phyloP scores from a whole-genome alignment of 1,140 invertebrate genomes.

The Trichoplusia ni region DNA sequence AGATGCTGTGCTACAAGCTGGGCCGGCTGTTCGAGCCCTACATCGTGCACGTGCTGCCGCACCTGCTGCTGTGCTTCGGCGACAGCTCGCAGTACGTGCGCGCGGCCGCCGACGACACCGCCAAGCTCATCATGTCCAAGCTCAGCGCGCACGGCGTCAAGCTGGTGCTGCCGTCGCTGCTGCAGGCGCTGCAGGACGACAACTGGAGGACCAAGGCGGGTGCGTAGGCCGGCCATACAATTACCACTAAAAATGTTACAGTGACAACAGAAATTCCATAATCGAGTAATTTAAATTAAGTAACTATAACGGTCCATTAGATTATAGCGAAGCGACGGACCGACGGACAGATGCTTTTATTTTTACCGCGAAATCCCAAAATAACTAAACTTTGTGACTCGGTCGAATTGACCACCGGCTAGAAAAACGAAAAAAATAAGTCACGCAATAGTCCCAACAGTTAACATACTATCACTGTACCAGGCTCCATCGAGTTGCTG shows the following conservation, averaged over 20 bases:
- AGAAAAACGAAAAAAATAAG: too few species aligned
- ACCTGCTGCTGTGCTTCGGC: conserved; percentile 97
- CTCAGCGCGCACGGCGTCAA: conserved; percentile 98
- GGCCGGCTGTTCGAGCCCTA: conserved; percentile 99
- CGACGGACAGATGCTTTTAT: too few species aligned
- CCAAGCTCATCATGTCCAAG: conserved; percentile 98
- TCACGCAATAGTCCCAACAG: too few species aligned
- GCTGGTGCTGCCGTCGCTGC: conserved; percentile 94
- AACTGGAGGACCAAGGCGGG: conserved; percentile 99
- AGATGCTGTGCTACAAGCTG: conserved; percentile 97
- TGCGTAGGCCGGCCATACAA: conserved; percentile 71
- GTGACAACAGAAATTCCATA: background rate
- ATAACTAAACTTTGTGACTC: too few species aligned
- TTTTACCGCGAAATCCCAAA: too few species aligned
- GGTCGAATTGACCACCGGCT: too few species aligned
- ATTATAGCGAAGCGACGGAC: too few species aligned
- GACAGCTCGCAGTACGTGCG: conserved; percentile 95
- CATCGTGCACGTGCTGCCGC: conserved; percentile 97
- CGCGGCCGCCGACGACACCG: conserved; percentile 96
- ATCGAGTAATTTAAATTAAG: too few species aligned
- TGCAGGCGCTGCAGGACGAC: conserved; percentile 97
- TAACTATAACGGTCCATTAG: too few species aligned
- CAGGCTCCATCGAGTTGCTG: conserved; percentile 96
- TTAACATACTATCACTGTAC: background rate
- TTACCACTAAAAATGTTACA: background rate